A percentile compares a stretch with the other conserved stretches of the same genome.
Conservation (phyloP, 2,113 vertebrate species). For the Sinocyclocheilus grahami region DNA sequence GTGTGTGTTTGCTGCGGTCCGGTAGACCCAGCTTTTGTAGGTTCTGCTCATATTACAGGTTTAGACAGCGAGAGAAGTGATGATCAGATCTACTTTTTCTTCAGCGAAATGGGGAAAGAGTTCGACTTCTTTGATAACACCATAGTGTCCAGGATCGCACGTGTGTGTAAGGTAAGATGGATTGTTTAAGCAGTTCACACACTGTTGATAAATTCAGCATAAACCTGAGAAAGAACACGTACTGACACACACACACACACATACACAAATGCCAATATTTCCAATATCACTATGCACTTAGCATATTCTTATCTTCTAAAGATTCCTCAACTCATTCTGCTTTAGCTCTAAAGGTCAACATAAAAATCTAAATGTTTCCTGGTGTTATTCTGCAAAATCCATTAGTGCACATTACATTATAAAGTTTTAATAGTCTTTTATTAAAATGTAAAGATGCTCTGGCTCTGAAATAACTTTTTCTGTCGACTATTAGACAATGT, state of each 20-base stretch:
- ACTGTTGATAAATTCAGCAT: slow-evolving; percentile 27
- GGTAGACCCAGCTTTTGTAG: slow-evolving; percentile 89
- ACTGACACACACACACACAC: not conserved
- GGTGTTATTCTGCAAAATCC: not conserved
- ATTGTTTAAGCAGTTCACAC: slow-evolving; percentile 23
- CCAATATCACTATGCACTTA: not conserved
- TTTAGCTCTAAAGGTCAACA: not conserved
- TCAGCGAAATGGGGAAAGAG: slow-evolving; percentile 91
- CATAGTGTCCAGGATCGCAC: slow-evolving; percentile 88
- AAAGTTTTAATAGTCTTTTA: not conserved
- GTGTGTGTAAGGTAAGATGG: slow-evolving; percentile 88
- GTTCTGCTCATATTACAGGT: slow-evolving; percentile 87
- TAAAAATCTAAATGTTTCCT: not conserved
- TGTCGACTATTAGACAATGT: not conserved
- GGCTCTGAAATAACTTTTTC: not conserved
- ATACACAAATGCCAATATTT: not conserved
- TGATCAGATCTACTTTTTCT: slow-evolving; percentile 97
- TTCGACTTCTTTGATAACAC: slow-evolving; percentile 95
- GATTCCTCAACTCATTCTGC: not conserved
- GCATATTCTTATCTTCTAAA: not conserved
- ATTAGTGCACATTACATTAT: not conserved
- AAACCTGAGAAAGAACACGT: not conserved
- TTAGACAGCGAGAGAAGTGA: slow-evolving; percentile 81
- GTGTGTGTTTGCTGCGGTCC: not conserved
- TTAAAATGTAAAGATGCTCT: not conserved